phyloP scores from a whole-genome alignment of 1,140 invertebrate species.

The Drosophila sproati region DNA sequence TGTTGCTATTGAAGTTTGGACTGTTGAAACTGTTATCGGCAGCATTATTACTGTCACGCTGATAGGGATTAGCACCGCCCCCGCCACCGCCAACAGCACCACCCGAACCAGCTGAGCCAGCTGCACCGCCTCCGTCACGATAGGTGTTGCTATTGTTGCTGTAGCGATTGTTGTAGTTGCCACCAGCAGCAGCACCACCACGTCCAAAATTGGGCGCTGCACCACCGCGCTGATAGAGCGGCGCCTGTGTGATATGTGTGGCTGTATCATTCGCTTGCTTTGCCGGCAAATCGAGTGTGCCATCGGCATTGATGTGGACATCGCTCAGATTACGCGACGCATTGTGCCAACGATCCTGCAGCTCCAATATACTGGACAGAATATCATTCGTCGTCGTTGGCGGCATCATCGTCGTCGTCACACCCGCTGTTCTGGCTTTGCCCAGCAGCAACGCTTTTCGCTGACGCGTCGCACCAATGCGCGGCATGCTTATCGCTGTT shows the following conservation, averaged over 20 bases:
- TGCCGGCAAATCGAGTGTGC: constrained; percentile 73
- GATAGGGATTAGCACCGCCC: constrained; percentile 57
- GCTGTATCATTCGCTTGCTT: constrained; percentile 39
- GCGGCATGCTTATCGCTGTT: constrained; percentile 64
- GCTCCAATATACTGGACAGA: constrained; percentile 90
- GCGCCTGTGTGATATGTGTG: constrained; percentile 85
- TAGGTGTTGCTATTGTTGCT: constrained; percentile 79
- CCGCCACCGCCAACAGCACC: constrained; percentile 74
- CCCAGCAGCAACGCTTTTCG: constrained; percentile 65
- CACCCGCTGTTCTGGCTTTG: constrained; percentile 47
- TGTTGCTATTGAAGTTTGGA: constrained; percentile 46
- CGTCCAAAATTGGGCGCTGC: constrained; percentile 84
- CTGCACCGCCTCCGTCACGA: constrained; percentile 70
- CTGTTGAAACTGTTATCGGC: constrained; percentile 45
- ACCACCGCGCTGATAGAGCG: constrained; percentile 87
- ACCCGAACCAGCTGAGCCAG: constrained; percentile 41
- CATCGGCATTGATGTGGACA: constrained; percentile 72
- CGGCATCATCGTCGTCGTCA: constrained; percentile 11
- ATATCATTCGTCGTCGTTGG: constrained; percentile 85
- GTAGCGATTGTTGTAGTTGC: constrained; percentile 84
- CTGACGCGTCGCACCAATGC: constrained; percentile 57
- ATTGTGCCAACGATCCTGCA: constrained; percentile 90
- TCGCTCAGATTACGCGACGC: constrained; percentile 68
- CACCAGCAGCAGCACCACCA: constrained; percentile 78
- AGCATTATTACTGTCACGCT: constrained; percentile 20